Conservation (phyloP, 2,888 invertebrate species). For the Hirtodrosophila duncani region DNA sequence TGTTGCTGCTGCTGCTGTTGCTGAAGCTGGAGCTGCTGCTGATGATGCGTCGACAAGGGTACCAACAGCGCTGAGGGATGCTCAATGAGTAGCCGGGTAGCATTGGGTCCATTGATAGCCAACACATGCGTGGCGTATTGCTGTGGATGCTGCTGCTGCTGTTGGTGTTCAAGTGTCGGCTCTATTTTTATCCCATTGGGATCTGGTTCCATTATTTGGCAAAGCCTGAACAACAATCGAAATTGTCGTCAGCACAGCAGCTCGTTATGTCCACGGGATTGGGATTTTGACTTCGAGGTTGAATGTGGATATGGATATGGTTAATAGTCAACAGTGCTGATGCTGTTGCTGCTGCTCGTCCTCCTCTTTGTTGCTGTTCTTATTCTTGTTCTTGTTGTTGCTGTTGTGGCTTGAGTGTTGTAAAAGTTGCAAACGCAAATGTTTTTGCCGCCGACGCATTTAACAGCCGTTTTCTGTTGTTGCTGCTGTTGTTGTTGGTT, state of each 20-base stretch:
- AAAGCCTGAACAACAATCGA: constrained; percentile 68
- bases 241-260: constrained; percentile 57
- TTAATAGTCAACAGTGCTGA: constrained; percentile 14
- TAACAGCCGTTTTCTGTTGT: constrained; percentile 48
- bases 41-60: constrained; percentile 70
- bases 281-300: too few relatives aligned
- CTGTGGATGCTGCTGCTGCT: constrained; percentile 60
- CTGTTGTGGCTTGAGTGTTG: too few relatives aligned
- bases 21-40: constrained; percentile 43
- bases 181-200: constrained; percentile 78
- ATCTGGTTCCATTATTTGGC: constrained; percentile 78
- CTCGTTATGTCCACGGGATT: too few relatives aligned
- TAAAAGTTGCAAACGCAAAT: constrained; percentile 33
- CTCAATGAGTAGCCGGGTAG: constrained; percentile 76
- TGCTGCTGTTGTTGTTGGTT: constrained; percentile 27
- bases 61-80: constrained; percentile 76
- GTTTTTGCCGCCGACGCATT: constrained; percentile 59
- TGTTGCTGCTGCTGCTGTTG: constrained; percentile 66
- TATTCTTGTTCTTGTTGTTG: too few relatives aligned
- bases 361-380: too few relatives aligned
- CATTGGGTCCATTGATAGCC: constrained; percentile 77
- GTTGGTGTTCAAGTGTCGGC: constrained; percentile 76
- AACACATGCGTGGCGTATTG: constrained; percentile 77
- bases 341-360: constrained; percentile 30
- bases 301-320: neutral